Conservation (phyloP, 2,797 vertebrate species). For the Naso thynnoides region DNA sequence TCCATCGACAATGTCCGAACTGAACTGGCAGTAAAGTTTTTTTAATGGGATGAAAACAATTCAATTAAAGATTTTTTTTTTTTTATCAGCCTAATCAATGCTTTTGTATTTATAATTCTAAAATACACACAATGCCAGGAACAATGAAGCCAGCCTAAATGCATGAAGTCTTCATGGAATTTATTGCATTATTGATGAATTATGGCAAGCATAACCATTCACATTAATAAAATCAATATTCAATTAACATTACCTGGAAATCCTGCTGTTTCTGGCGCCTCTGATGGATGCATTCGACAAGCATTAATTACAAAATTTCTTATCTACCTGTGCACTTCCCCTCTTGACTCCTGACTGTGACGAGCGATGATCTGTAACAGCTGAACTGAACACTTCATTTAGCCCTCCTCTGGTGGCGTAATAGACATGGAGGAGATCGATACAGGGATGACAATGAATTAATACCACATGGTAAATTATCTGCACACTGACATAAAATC, state of each 20-base stretch:
- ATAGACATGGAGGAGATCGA: constrained; percentile 43
- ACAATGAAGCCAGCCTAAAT: constrained; percentile 11
- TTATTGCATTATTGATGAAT: constrained; percentile 25
- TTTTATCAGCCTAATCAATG: not conserved
- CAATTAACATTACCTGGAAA: constrained; percentile 12
- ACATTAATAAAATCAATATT: constrained; percentile 54
- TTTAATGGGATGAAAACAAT: not conserved
- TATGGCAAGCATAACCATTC: not conserved
- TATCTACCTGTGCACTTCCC: constrained; percentile 31
- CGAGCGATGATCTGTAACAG: constrained; percentile 53
- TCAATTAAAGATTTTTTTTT: too few relatives aligned
- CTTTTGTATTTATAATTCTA: not conserved
- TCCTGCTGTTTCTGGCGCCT: constrained; percentile 14
- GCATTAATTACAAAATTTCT: constrained; percentile 33
- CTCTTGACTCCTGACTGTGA: constrained; percentile 32
- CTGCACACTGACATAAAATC: constrained; percentile 15
- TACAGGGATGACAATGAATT: constrained; percentile 49
- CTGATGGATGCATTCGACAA: constrained; percentile 23
- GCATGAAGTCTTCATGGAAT: not conserved
- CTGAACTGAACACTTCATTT: constrained; percentile 52
- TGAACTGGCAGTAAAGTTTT: constrained; percentile 14
- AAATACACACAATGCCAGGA: not conserved
- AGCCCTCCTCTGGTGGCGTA: constrained; percentile 22
- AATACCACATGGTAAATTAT: constrained; percentile 29
- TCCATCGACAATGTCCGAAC: not conserved